These are phyloP conservation scores for Drosophila merina DNA, from an alignment of 2,888 invertebrate species.

Conservation along the genomic window DNA sequence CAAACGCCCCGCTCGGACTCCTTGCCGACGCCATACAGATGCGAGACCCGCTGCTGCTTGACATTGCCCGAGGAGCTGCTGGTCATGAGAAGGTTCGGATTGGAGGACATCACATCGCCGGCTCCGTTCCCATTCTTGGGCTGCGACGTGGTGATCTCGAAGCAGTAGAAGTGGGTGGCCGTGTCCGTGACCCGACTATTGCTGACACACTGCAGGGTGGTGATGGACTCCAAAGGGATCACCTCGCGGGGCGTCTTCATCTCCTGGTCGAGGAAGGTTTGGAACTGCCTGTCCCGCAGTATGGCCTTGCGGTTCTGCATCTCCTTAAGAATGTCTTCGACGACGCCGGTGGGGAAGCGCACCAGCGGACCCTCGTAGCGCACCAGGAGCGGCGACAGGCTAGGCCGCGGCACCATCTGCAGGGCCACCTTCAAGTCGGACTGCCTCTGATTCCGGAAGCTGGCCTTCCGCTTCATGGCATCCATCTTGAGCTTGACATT, in stretches of 20 bases:
- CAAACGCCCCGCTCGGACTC: slow-evolving; percentile 86
- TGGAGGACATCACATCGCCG: slow-evolving; percentile 69
- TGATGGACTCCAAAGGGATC: slow-evolving; percentile 87
- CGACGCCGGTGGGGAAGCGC: slow-evolving; percentile 85
- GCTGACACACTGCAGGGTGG: slow-evolving; percentile 83
- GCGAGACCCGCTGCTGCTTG: slow-evolving; percentile 81
- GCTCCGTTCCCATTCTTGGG: slow-evolving; percentile 74
- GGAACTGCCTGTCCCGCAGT: slow-evolving; percentile 89
- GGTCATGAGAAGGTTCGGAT: slow-evolving; percentile 82
- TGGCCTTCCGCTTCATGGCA: slow-evolving; percentile 81
- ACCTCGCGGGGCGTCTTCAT: slow-evolving; percentile 89
- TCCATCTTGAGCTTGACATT: slow-evolving; percentile 82
- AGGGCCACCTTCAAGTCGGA: slow-evolving; percentile 80
- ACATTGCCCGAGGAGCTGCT: slow-evolving; percentile 81
- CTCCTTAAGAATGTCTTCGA: slow-evolving; percentile 90
- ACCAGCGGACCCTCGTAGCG: slow-evolving; percentile 83
- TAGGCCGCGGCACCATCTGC: slow-evolving; percentile 83
- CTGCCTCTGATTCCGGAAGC: slow-evolving; percentile 75
- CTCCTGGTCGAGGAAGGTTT: slow-evolving; percentile 90
- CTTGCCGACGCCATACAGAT: slow-evolving; percentile 84
- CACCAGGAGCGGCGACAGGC: slow-evolving; percentile 80
- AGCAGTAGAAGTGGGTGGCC: slow-evolving; percentile 83
- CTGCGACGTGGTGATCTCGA: slow-evolving; percentile 82
- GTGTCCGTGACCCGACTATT: slow-evolving; percentile 84
- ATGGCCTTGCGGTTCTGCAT: slow-evolving; percentile 90